phyloP scores from a whole-genome alignment of 2,888 invertebrate species.

The Elegia similella region DNA sequence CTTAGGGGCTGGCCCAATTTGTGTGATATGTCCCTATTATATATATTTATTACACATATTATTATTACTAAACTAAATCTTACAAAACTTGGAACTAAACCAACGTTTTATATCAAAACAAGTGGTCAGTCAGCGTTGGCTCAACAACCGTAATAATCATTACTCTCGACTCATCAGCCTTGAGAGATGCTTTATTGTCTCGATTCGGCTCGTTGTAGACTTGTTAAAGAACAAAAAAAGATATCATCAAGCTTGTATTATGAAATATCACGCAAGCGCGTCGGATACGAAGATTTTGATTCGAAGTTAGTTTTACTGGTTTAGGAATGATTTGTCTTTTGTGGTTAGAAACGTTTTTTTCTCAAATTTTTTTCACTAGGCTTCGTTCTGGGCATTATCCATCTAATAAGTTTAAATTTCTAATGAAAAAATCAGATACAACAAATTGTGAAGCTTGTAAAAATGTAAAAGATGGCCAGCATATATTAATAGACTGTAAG shows the following conservation, averaged over 20 bases:
- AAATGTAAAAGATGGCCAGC: too few species aligned
- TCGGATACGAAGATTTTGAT: slow-evolving; percentile 46
- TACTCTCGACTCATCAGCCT: slow-evolving; percentile 72
- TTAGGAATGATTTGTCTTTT: slow-evolving; percentile 21
- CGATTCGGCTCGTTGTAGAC: slow-evolving; percentile 75
- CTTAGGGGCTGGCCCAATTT: too few species aligned
- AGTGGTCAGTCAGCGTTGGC: slow-evolving; percentile 31
- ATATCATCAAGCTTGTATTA: slow-evolving; percentile 70
- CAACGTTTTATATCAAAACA: slow-evolving; percentile 35
- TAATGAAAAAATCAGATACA: too few species aligned
- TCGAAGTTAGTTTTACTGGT: slow-evolving; percentile 39
- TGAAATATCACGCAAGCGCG: slow-evolving; percentile 64
- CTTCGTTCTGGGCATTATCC: too few species aligned
- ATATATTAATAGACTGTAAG: too few species aligned
- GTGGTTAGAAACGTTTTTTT: neutral
- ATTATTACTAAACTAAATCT: neutral
- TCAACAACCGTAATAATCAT: slow-evolving; percentile 75
- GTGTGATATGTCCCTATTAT: too few species aligned
- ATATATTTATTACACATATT: neutral
- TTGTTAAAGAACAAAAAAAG: slow-evolving; percentile 72
- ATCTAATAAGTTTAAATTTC: too few species aligned
- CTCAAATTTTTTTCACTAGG: too few species aligned
- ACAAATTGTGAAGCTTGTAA: too few species aligned
- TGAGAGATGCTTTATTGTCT: slow-evolving; percentile 76
- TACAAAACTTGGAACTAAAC: neutral